Evolutionary conservation across 2,797 vertebrate species (phyloP), one percentile per base, ranked within the genome.

Genomic region (Syncerus caffer): DNA sequence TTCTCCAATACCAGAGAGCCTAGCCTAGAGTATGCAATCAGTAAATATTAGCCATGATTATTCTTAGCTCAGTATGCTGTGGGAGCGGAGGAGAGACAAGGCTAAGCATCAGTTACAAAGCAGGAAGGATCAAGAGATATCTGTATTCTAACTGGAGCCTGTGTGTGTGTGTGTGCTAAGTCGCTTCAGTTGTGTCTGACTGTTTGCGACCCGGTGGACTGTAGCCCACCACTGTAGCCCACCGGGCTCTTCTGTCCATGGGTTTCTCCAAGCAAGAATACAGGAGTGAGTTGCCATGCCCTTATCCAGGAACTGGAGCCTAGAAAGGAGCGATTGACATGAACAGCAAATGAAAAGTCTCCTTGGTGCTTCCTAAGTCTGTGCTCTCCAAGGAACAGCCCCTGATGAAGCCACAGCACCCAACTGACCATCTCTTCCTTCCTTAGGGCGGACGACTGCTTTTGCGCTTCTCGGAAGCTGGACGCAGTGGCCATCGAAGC

Each of bases 361-460:
- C 67, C 67, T 7, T 1, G 17, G 50, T 57, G 80, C 45, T 62
- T 16, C 25, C 31, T 27, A 6, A 31, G 53, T 31, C 51, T 11
- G 53, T 16, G 53, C 53, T 47, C 80, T 57, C 51, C 51, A 4
- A 78, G 57, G 42, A 55, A 84, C 10, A 4, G 23, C 7, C 67
- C 25, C 64, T 0, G 19, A n/a, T 55, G 58, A 60, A 47, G 79
- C 47, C 0, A 0, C 89, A 60, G 23, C 78, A 16, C 55, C 92
- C 94, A 53, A 0, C 90, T 98, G 86, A 87, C 85, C 86, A 25
- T 96, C 90, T 97, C 90, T 94, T 83, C 87, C 62, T 58, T 92
- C 97, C 17, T 53, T 98, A 99, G 99, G 99, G 99, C 99, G 0
- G 99, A 99, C n/a, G 99, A 99, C 98, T 99, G 99, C 98, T 99